A percentile compares a stretch with the other conserved stretches of the same genome.
Conservation (phyloP, 1,140 invertebrate species). For the Polyergus mexicanus region DNA sequence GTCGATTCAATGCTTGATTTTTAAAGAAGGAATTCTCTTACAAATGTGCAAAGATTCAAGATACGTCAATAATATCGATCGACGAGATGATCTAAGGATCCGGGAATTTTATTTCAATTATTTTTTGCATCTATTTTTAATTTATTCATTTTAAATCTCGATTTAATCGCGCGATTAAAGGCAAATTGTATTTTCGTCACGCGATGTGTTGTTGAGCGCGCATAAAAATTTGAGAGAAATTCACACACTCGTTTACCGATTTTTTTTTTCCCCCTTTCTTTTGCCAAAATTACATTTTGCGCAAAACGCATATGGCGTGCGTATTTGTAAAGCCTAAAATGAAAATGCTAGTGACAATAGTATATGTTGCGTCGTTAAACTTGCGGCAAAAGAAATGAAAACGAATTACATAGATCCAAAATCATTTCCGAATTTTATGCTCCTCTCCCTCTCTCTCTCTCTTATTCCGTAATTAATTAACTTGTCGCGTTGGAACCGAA, state of each 20-base stretch:
- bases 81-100: neutral
- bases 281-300: constrained; percentile 30
- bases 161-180: no score
- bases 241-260: neutral
- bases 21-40: neutral
- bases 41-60: neutral
- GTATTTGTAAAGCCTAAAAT: constrained; percentile 41
- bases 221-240: neutral
- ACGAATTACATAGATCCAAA: constrained; percentile 8
- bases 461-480: constrained; percentile 28
- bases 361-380: constrained; percentile 24
- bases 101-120: neutral
- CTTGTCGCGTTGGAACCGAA: constrained; percentile 35
- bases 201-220: neutral
- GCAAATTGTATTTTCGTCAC: neutral
- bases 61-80: neutral
- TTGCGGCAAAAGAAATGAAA: constrained; percentile 12
- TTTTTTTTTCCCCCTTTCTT: neutral
- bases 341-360: constrained; percentile 30
- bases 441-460: neutral
- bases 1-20: neutral
- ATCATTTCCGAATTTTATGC: neutral
- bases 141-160: neutral
- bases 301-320: constrained; percentile 6
- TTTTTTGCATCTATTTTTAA: neutral